Percentiles rank a stretch among this genome's conserved stretches.
These are phyloP conservation scores for Chaetodon auriga DNA, from an alignment of 2,113 vertebrate species.

Conservation along the genomic window DNA sequence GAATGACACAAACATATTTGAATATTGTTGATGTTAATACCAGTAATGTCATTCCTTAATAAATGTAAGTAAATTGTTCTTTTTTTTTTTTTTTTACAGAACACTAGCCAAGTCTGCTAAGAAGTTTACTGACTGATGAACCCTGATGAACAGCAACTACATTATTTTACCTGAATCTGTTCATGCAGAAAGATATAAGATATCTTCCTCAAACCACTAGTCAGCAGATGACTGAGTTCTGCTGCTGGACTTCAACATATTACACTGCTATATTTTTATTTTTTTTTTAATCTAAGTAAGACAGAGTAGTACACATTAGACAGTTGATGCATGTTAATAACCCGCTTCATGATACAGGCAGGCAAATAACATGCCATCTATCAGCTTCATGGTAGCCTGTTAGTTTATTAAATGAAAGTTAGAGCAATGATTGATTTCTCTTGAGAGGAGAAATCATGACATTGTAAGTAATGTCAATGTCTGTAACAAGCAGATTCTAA, in stretches of 20 bases:
- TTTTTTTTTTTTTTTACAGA: no score
- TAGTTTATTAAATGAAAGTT: neutral
- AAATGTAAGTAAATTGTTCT: no score
- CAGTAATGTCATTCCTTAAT: no score
- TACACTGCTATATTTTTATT: neutral
- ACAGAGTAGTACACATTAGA: neutral
- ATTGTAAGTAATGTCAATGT: conserved; percentile 14
- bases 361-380: neutral
- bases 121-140: no score
- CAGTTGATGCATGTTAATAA: neutral
- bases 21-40: no score
- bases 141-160: no score
- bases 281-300: neutral
- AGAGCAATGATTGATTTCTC: neutral
- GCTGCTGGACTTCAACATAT: neutral
- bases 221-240: neutral
- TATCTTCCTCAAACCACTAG: neutral
- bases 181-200: no score
- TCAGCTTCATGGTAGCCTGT: neutral
- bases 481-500: conserved; percentile 72
- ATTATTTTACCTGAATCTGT: no score
- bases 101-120: no score
- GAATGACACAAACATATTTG: no score
- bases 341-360: neutral
- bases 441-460: neutral